Evolutionary conservation across 2,888 invertebrate species (phyloP), one percentile per base, ranked within the genome.

Genomic region (Lumbricus terrestris): DNA sequence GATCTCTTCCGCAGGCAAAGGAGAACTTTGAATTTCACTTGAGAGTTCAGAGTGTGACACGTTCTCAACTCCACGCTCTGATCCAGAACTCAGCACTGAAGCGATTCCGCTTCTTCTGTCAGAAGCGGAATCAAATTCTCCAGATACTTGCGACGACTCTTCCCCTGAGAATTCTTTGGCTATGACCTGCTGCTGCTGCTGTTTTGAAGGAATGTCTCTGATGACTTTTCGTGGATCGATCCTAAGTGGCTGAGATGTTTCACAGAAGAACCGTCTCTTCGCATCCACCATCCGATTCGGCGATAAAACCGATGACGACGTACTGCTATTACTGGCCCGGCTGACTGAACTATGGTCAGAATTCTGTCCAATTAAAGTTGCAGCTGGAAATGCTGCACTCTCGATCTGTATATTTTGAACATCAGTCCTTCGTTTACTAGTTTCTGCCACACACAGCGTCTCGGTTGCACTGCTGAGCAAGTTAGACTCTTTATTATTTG

Each of bases 211-310:
- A 20, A 90, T 37, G n/a, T 90, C 83, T 54, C 33, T 54, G 88
- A 92, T 90, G 23, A 92, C 89, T 33, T 88, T 88, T 33, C 88
- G 34, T 33, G 91, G 92, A 88, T 93, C 93, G 69, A 93, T 91
- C 33, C 93, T 89, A 18, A 93, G 90, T 13, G 93, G 92, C 89
- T 93, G 91, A 15, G 92, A 82, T 13, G 91, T 83, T 85, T 93
- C 92, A 54, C 82, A 90, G 91, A 93, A 93, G 90, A 93, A 93
- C 40, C 90, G 82, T 34, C 92, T 88, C 83, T 92, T 92, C 35
- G 92, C 92, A 37, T 92, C 92, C 35, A 89, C 88, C 29, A 90
- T 42, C 82, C 85, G 85, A 82, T 89, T 90, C 15, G 92, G 91
- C 29, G 91, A 91, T 40, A 89, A 82, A 33, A 91, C 85, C 29